A percentile compares a stretch with the other conserved stretches of the same genome.
Evolutionary conservation across 1,140 invertebrate species (phyloP).

Genomic region (Platyscapa corneri): DNA sequence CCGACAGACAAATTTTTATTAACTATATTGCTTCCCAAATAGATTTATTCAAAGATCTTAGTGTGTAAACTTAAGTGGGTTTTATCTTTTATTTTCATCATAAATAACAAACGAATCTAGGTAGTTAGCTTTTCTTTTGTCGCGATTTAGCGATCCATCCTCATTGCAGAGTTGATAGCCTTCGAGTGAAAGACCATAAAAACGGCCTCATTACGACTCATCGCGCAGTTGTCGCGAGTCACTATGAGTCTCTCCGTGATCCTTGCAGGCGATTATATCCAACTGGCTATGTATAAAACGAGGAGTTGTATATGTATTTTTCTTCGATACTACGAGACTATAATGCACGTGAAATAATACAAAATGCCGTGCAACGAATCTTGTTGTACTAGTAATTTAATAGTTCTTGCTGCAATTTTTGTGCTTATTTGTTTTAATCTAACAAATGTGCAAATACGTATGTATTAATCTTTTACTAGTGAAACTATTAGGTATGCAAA

Average conservation of each 20-base stretch:
- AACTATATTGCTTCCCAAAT: background rate
- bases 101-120: conserved; percentile 13
- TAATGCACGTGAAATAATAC: conserved; percentile 15
- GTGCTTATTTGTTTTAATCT: too few species aligned
- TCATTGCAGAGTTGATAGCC: conserved; percentile 44
- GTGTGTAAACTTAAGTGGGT: background rate
- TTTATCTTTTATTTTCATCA: conserved; percentile 10
- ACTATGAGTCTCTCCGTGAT: background rate
- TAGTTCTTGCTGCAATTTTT: background rate
- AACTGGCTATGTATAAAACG: background rate
- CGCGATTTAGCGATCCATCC: background rate
- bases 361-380: conserved; percentile 1
- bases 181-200: conserved; percentile 42
- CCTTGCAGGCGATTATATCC: background rate
- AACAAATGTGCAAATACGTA: background rate
- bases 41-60: background rate
- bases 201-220: conserved; percentile 35
- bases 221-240: conserved; percentile 8
- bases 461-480: too few species aligned
- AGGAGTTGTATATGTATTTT: background rate
- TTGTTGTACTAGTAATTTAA: conserved; percentile 24
- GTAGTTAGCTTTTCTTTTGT: conserved; percentile 15
- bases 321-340: background rate
- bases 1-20: background rate
- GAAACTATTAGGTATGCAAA: too few species aligned